Evolutionary conservation across 2,797 vertebrate genomes (phyloP).

Genomic region (Falco concolor): DNA sequence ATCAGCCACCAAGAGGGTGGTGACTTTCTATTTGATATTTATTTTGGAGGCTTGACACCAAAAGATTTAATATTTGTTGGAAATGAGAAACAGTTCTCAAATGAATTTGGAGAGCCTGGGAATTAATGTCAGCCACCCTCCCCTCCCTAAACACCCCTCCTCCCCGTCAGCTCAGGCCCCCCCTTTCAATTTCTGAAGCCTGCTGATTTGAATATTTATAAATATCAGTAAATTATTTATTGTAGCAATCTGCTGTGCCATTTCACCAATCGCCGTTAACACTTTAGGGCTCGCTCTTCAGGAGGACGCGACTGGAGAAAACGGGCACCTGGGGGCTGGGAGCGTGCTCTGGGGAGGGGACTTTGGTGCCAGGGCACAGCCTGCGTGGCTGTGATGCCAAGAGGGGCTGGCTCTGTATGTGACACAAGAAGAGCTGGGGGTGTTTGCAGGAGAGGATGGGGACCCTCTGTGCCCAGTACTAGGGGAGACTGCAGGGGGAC

Average conservation of each 20-base stretch:
- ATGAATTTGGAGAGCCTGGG: slow-evolving; percentile 72
- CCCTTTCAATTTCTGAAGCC: slow-evolving; percentile 80
- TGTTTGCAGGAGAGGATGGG: background rate
- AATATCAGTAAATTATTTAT: slow-evolving; percentile 99
- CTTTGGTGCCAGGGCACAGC: background rate
- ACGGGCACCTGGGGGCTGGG: background rate
- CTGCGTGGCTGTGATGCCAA: fast-evolving
- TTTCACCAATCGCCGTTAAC: slow-evolving; percentile 80
- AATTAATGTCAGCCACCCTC: slow-evolving; percentile 66
- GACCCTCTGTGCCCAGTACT: background rate
- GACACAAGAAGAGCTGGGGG: background rate
- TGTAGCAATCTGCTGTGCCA: slow-evolving; percentile 97
- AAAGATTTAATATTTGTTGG: slow-evolving; percentile 75
- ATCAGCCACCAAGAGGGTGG: background rate
- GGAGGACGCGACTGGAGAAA: background rate
- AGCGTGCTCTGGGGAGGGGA: background rate
- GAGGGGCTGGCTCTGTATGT: background rate
- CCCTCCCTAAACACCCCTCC: background rate
- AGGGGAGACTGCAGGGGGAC: background rate
- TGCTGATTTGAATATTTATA: slow-evolving; percentile 99
- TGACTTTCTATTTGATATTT: slow-evolving; percentile 14
- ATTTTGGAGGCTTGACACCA: slow-evolving; percentile 59
- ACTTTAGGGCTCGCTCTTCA: slow-evolving; percentile 72
- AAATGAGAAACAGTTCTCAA: slow-evolving; percentile 74
- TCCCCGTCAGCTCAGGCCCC: slow-evolving; percentile 53